Evolutionary conservation across 2,888 invertebrate genomes (phyloP), one percentile per base, ranked within the genome.

Genomic region (Anagyrus pseudococci): DNA sequence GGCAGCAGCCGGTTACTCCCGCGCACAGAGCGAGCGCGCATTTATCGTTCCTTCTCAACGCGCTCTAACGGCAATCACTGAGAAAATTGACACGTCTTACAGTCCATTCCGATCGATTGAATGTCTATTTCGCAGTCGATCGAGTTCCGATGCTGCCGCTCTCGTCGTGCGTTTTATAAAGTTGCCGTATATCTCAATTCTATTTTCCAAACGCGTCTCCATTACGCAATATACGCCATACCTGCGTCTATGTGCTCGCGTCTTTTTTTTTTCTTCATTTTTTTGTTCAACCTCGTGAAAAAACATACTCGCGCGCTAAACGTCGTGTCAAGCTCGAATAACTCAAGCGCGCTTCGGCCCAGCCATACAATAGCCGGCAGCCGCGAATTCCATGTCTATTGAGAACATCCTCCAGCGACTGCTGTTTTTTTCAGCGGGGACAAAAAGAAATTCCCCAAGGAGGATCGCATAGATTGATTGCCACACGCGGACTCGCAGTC

Each of bases 111-210:
- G n/a, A 4, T 10, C 56, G 40, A 59, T 53, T 62, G 56, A 43
- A 46, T 29, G 23, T 48, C 59, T 8, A 66, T 62, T 66, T 66
- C 23, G 43, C 59, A 22, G 58, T 49, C 26, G 37, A 64, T 64
- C 49, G 40, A 53, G 19, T 47, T 22, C 26, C 55, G n/a, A 26
- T 10, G 19, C 20, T 1, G 20, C 25, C 8, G 26, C 2, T 17
- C 44, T 20, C 40, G 17, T 33, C 33, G 6, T 13, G 13, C 33
- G 6, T 33, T 33, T 33, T 33, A 8, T 33, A 33, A 8, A 33
- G 33, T 8, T 13, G 8, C 33, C 6, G 8, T 33, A 33, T 13
- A 33, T 6, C 33, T 8, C 33, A 33, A 33, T 33, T 6, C 8
- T 33, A 8, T 13, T 33, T 13, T 33, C 13, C 8, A 13, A 33